phyloP scores from a whole-genome alignment of 1,140 invertebrate species.

The Cydia pomonella region DNA sequence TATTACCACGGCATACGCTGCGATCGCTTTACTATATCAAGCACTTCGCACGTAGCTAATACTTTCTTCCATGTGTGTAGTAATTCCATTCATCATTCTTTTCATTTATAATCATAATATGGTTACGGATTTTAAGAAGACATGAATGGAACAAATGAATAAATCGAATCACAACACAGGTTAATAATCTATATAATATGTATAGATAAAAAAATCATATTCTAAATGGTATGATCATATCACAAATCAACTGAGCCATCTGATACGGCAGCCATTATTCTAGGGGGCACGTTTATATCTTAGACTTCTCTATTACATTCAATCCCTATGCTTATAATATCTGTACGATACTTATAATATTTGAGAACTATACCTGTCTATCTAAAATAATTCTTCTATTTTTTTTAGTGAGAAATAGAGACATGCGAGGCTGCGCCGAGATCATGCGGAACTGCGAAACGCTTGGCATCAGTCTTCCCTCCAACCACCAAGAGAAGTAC shows the following conservation, averaged over 20 bases:
- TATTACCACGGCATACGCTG: no score
- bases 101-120: background rate
- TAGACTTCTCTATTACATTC: no score
- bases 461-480: constrained; percentile 57
- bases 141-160: background rate
- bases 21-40: no score
- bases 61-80: background rate
- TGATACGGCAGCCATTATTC: no score
- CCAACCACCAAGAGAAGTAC: constrained; percentile 63
- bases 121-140: background rate
- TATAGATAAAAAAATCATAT: no score
- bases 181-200: no score
- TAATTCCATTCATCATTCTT: background rate
- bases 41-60: no score
- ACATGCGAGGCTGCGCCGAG: constrained; percentile 66
- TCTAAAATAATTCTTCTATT: constrained; percentile 6
- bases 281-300: no score
- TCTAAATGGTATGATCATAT: no score
- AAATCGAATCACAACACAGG: background rate
- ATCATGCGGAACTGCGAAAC: constrained; percentile 67
- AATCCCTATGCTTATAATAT: no score
- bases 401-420: constrained; percentile 60
- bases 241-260: no score
- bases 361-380: background rate
- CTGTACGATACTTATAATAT: no score